These are phyloP conservation scores for Lophius piscatorius DNA, from an alignment of 2,113 vertebrate species.

Conservation along the genomic window DNA sequence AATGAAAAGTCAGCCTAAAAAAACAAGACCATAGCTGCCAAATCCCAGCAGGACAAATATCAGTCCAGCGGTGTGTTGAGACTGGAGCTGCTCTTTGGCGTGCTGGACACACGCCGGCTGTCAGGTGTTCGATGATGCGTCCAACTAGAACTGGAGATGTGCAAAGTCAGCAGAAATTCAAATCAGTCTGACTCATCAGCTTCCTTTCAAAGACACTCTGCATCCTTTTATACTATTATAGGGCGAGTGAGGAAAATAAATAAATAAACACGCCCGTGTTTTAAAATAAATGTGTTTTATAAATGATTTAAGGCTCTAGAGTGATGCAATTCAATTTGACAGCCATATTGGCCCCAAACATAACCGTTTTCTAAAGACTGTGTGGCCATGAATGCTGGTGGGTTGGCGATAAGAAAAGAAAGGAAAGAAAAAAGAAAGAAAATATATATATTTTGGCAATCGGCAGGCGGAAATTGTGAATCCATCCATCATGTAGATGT, in stretches of 20 bases:
- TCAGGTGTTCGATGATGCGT: conserved; percentile 12
- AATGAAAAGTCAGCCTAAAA: neutral
- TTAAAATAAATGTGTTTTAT: neutral
- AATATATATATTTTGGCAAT: no score
- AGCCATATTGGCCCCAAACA: neutral
- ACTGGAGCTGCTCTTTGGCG: no score
- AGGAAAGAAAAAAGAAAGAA: no score
- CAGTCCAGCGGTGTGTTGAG: neutral
- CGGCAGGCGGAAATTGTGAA: no score
- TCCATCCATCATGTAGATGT: no score
- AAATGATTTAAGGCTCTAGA: no score
- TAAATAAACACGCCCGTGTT: neutral
- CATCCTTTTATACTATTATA: neutral
- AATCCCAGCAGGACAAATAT: neutral
- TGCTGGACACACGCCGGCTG: conserved; percentile 5
- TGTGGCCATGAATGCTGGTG: no score
- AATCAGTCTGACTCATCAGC: neutral
- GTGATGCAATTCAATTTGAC: neutral
- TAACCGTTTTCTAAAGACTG: no score
- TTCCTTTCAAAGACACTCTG: neutral
- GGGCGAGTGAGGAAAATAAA: neutral
- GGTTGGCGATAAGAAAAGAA: no score
- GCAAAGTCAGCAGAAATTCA: conserved; percentile 31
- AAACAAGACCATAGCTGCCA: neutral
- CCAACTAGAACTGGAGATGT: conserved; percentile 8